Base-by-base conservation (phyloP, 2,113 vertebrate species). In the Sylvietta virens region DNA sequence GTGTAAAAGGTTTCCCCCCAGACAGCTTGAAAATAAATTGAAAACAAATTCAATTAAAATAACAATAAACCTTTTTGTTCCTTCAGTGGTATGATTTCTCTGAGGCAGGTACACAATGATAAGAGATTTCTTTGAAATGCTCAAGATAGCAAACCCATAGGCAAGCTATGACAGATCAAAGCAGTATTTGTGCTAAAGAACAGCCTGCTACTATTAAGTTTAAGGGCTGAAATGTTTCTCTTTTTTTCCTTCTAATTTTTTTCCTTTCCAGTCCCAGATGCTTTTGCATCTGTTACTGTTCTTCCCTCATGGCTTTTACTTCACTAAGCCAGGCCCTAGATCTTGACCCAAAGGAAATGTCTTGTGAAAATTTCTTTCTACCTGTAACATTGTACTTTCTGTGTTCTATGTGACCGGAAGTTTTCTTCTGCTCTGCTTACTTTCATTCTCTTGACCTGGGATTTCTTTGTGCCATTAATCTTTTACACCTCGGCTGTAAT, bases 21-120 rank as follows among this genome's bases (percentile, higher is more conserved):
- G 97, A 98, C 94, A 96, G 92, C 95, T 91, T 88, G 93, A 95
- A 97, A 98, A 98, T 95, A 98, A 98, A 98, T 98, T 97, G 97
- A 97, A 98, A 98, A 97, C 97, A 98, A 98, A 98, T 98, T 98
- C 97, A 98, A 98, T 98, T 98, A 98, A 98, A 98, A 97, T 96
- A 98, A 97, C 97, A 97, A 96, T 97, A 95, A 97, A 96, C 97
- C 96, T 97, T 97, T 97, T 97, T 97, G 97, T 97, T 97, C 92
- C 94, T 97, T 96, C 88, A 56, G 48, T 66, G 95, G 86, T 90
- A 92, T 92, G 90, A 97, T 95, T 97, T 88, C 95, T 97, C 96
- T 56, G 48, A 94, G 91, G 94, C 95, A 92, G 91, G 76, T 65
- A 84, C 72, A 56, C 76, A 77, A 44, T 76, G 90, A 95, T 82